Evolutionary conservation across 2,113 vertebrate species (phyloP).

Genomic region (Ancistrus triradiatus): DNA sequence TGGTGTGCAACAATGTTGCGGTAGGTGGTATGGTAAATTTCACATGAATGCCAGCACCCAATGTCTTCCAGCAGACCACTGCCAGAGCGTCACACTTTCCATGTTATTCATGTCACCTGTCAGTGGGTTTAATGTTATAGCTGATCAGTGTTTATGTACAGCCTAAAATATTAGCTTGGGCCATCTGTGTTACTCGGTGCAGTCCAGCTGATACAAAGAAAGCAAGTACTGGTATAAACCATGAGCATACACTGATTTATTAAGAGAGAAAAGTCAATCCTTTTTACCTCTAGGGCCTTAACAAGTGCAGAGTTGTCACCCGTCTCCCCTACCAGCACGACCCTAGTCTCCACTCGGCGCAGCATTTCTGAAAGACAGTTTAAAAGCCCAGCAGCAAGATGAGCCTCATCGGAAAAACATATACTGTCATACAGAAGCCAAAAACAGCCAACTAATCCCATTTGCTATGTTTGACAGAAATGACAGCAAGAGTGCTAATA

Average conservation of each 20-base stretch:
- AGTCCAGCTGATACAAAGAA: too few relatives aligned
- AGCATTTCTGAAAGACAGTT: slow-evolving; percentile 74
- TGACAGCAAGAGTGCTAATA: not conserved
- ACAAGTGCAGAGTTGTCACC: slow-evolving; percentile 72
- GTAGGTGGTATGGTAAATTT: too few relatives aligned
- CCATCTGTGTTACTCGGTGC: too few relatives aligned
- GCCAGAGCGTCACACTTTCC: too few relatives aligned
- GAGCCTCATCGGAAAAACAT: slow-evolving; percentile 18
- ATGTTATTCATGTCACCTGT: too few relatives aligned
- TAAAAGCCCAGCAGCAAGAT: slow-evolving; percentile 31
- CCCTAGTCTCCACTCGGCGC: slow-evolving; percentile 84
- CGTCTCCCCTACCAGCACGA: slow-evolving; percentile 83
- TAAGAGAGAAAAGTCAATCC: slow-evolving; percentile 2
- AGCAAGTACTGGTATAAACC: too few relatives aligned
- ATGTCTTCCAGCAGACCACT: too few relatives aligned
- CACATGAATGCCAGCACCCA: too few relatives aligned
- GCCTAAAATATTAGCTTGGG: too few relatives aligned
- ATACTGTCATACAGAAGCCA: not conserved
- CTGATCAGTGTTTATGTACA: too few relatives aligned
- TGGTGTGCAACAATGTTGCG: too few relatives aligned
- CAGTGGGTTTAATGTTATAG: too few relatives aligned
- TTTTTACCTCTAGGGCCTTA: slow-evolving; percentile 85
- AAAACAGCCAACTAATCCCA: not conserved
- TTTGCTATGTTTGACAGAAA: slow-evolving; percentile 2
- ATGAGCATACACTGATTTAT: not conserved